phyloP scores from a whole-genome alignment of 1,140 invertebrate species.

The Diabrotica virgifera region DNA sequence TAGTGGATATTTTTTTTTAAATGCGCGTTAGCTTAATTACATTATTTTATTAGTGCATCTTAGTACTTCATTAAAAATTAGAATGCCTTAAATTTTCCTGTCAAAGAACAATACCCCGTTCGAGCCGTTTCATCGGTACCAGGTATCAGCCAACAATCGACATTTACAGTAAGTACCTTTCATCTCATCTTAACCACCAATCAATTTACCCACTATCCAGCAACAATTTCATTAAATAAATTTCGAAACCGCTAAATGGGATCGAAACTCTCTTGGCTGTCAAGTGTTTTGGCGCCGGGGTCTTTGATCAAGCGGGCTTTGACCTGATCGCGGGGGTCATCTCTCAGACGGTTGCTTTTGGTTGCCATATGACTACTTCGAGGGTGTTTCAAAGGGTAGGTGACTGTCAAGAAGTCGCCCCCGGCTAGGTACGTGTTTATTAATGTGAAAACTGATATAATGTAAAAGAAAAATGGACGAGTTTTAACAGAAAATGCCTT shows the following conservation, averaged over 20 bases:
- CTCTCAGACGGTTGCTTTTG: constrained; percentile 23
- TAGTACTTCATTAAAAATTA: too few species aligned
- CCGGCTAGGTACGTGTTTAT: too few species aligned
- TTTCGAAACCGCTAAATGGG: constrained; percentile 20
- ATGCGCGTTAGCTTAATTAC: too few species aligned
- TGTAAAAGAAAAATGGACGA: not conserved
- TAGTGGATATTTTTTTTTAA: too few species aligned
- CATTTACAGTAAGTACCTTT: not conserved
- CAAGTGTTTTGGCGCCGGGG: constrained; percentile 45
- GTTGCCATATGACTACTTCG: constrained; percentile 28
- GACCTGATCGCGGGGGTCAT: constrained; percentile 37
- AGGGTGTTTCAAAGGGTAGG: constrained; percentile 14
- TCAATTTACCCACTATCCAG: constrained; percentile 10
- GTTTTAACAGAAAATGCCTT: not conserved
- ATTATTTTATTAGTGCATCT: too few species aligned
- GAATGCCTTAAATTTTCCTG: too few species aligned
- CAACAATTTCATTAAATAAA: constrained; percentile 16
- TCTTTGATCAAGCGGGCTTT: constrained; percentile 43
- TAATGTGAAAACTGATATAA: not conserved
- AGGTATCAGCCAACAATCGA: not conserved
- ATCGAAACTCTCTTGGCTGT: constrained; percentile 30
- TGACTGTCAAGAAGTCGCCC: not conserved
- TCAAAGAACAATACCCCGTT: too few species aligned
- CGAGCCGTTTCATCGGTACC: too few species aligned
- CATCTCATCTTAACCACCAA: constrained; percentile 7